A percentile compares a stretch with the other conserved stretches of the same genome.
Conservation (phyloP, 2,888 invertebrate genomes). For the Diploptera punctata region DNA sequence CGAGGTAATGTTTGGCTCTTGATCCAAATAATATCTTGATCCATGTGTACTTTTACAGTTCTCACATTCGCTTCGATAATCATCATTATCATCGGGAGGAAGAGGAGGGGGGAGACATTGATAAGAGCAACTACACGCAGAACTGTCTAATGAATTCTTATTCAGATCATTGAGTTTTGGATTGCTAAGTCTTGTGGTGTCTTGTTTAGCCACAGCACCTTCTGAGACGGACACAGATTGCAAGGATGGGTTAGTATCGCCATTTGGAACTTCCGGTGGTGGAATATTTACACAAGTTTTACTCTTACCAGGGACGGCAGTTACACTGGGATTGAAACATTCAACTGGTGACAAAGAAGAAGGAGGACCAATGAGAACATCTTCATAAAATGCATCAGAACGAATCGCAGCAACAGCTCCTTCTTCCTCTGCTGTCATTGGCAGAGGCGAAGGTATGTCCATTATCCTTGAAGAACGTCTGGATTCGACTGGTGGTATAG, state of each 20-base stretch:
- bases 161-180: conserved; percentile 49
- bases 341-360: conserved; percentile 39
- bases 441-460: conserved; percentile 33
- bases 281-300: conserved; percentile 12
- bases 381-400: conserved; percentile 51
- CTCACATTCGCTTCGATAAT: conserved; percentile 84
- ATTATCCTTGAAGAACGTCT: conserved; percentile 33
- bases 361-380: conserved; percentile 47
- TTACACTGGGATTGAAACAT: conserved; percentile 34
- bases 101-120: conserved; percentile 45
- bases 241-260: conserved; percentile 13
- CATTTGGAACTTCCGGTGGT: background rate
- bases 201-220: background rate
- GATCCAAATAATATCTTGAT: conserved; percentile 66
- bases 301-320: conserved; percentile 24
- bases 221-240: conserved; percentile 6
- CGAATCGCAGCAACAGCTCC: conserved; percentile 44
- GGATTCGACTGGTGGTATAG: conserved; percentile 23
- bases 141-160: conserved; percentile 40
- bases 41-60: conserved; percentile 82
- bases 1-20: conserved; percentile 63
- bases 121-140: conserved; percentile 40
- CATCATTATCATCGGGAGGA: conserved; percentile 65
- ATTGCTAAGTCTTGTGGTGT: background rate
- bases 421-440: conserved; percentile 27